These are phyloP conservation scores for Drosophila arawakana DNA, from an alignment of 1,140 invertebrate species.

Conservation along the genomic window DNA sequence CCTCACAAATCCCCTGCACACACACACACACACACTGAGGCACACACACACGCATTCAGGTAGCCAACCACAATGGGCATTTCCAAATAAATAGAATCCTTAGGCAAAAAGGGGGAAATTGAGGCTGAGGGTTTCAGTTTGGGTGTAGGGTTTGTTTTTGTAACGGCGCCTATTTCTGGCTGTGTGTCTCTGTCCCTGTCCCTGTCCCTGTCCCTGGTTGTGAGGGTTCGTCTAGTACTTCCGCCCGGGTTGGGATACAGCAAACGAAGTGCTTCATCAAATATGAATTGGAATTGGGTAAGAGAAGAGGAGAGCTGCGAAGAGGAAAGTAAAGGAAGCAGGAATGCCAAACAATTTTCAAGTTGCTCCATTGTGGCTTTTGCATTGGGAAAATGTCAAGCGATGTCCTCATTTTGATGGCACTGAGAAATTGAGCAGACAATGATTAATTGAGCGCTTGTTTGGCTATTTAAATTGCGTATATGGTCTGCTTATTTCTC, in stretches of 20 bases:
- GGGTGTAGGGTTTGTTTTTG: conserved; percentile 17
- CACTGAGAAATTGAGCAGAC: conserved; percentile 72
- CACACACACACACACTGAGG: not conserved
- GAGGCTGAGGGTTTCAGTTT: conserved; percentile 15
- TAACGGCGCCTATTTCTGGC: conserved; percentile 36
- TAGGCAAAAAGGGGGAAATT: conserved; percentile 17
- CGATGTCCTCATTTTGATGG: conserved; percentile 22
- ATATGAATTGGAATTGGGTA: conserved; percentile 59
- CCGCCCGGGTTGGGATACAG: conserved; percentile 44
- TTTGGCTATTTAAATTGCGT: conserved; percentile 62
- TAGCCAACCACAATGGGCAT: conserved; percentile 39
- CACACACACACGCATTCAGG: conserved; percentile 15
- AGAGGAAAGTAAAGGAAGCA: not conserved
- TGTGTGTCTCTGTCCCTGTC: conserved; percentile 10
- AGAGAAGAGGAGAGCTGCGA: not conserved
- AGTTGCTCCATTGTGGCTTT: conserved; percentile 25
- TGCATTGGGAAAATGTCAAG: conserved; percentile 38
- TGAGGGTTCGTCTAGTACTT: conserved; percentile 45
- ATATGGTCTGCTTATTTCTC: not conserved
- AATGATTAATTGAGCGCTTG: conserved; percentile 73
- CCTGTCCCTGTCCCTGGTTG: not conserved
- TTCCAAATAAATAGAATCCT: conserved; percentile 62
- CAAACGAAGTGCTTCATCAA: conserved; percentile 71
- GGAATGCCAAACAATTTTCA: conserved; percentile 2
- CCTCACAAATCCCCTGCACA: conserved; percentile 41